Percentiles rank a stretch among this genome's conserved stretches.
These are phyloP conservation scores for Merops nubicus DNA, from an alignment of 2,113 vertebrate species.

Conservation along the genomic window DNA sequence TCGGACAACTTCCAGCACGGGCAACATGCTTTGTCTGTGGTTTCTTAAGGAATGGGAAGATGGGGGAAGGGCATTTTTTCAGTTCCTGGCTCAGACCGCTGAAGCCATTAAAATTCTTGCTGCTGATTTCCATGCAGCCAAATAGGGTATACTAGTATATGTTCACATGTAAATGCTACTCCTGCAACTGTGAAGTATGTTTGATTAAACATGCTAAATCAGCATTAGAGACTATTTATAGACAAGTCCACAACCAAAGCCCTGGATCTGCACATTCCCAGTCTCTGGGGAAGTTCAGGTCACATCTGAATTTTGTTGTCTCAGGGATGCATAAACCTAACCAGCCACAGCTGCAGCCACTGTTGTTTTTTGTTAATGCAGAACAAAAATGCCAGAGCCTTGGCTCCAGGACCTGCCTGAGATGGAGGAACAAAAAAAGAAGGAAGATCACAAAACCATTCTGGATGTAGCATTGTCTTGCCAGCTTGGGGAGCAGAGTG, in stretches of 20 bases:
- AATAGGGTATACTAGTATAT: not conserved
- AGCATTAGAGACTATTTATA: conserved; percentile 28
- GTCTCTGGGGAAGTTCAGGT: conserved; percentile 4
- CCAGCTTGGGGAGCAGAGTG: not conserved
- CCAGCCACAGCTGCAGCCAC: conserved; percentile 27
- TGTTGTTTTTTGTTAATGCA: not conserved
- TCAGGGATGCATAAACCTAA: not conserved
- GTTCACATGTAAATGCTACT: not conserved
- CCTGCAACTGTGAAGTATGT: not conserved
- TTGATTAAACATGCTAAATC: conserved; percentile 15
- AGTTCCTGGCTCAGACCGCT: not conserved
- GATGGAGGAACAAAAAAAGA: conserved; percentile 36
- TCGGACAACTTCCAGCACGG: not conserved
- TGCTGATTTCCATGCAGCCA: not conserved
- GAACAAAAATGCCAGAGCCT: conserved; percentile 18
- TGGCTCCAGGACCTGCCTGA: not conserved
- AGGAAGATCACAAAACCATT: not conserved
- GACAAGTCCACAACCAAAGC: not conserved
- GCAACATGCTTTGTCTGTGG: not conserved
- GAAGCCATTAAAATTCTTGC: not conserved
- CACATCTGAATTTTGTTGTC: conserved; percentile 1
- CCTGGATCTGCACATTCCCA: conserved; percentile 1
- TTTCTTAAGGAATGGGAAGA: not conserved
- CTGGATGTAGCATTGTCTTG: not conserved
- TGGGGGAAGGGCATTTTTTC: not conserved